These are phyloP conservation scores for Pangasius mekongensis DNA, from an alignment of 2,797 vertebrate genomes.

Conservation along the genomic window DNA sequence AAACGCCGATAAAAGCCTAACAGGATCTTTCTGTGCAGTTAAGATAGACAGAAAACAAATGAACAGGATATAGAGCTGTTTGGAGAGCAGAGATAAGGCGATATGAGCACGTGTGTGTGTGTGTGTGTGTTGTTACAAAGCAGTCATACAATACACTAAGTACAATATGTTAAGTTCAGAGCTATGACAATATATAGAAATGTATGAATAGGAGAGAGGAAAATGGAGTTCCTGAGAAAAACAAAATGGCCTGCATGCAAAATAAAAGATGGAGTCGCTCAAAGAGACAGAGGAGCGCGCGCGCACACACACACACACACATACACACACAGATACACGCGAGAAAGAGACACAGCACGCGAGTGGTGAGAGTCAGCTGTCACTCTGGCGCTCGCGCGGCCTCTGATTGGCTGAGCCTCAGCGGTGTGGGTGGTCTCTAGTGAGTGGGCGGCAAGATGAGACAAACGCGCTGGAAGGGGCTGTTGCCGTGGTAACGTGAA, in stretches of 20 bases:
- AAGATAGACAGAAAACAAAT: constrained; percentile 57
- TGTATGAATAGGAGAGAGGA: background rate
- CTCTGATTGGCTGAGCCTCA: constrained; percentile 62
- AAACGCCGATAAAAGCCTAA: constrained; percentile 15
- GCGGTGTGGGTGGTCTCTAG: constrained; percentile 66
- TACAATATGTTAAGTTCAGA: background rate
- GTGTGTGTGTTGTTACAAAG: constrained; percentile 12
- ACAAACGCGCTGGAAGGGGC: constrained; percentile 76
- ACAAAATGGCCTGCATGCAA: constrained; percentile 13
- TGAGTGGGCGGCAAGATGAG: constrained; percentile 73
- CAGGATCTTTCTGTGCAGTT: constrained; percentile 52
- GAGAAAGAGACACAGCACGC: background rate
- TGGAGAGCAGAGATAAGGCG: constrained; percentile 53
- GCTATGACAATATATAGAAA: background rate
- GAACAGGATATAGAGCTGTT: constrained; percentile 51
- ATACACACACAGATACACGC: no score
- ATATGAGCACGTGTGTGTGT: constrained; percentile 47
- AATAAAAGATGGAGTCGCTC: constrained; percentile 15
- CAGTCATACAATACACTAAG: background rate
- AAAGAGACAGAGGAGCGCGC: background rate
- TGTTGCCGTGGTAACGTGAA: constrained; percentile 77
- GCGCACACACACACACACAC: no score
- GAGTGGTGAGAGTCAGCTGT: constrained; percentile 10
- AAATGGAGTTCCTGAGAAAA: background rate
- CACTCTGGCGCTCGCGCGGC: constrained; percentile 11